These are phyloP conservation scores for Myotis daubentonii DNA, from an alignment of 2,797 vertebrate genomes.

Conservation along the genomic window DNA sequence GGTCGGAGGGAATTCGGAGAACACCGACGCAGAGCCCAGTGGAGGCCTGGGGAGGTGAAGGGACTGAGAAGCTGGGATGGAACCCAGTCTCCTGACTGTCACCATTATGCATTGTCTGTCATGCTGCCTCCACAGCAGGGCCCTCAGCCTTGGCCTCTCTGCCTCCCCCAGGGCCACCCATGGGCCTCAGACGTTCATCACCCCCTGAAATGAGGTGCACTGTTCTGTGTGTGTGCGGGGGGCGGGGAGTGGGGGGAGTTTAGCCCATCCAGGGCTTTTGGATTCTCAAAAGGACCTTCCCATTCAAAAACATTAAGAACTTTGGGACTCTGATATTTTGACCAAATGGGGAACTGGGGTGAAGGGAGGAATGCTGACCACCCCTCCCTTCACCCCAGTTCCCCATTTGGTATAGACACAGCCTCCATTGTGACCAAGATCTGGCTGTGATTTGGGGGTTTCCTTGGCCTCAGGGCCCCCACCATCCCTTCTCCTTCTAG, in stretches of 20 bases:
- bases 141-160: neutral
- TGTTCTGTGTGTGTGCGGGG: neutral
- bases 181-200: neutral
- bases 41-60: neutral
- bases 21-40: neutral
- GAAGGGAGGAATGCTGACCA: no score
- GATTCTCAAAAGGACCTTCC: neutral
- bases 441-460: neutral
- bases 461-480: neutral
- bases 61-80: neutral
- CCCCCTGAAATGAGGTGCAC: neutral
- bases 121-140: neutral
- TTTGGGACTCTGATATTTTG: neutral
- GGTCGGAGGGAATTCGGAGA: constrained; percentile 1
- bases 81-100: neutral
- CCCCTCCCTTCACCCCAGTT: no score
- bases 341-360: neutral
- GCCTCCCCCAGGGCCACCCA: neutral
- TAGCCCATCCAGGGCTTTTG: neutral
- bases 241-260: no score
- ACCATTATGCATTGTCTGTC: rapidly evolving
- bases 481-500: neutral
- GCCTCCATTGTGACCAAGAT: neutral
- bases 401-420: neutral
- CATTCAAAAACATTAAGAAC: neutral